phyloP scores from a whole-genome alignment of 1,140 invertebrate genomes.

The Drosophila obscura region DNA sequence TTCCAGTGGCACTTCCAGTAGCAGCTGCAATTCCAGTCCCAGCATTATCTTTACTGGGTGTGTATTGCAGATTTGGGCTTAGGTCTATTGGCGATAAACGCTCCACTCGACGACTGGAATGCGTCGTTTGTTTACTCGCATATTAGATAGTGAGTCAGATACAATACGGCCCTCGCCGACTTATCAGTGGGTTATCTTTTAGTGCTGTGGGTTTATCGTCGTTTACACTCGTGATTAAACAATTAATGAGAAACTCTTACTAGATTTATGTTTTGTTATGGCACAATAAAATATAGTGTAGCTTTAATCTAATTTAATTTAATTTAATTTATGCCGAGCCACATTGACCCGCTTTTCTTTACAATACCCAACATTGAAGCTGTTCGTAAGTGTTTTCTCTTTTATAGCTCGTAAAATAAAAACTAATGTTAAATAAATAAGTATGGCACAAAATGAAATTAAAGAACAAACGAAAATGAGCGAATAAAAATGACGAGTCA shows the following conservation, averaged over 20 bases:
- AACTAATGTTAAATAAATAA: slow-evolving; percentile 79
- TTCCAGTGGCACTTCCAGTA: slow-evolving; percentile 5
- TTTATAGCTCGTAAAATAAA: slow-evolving; percentile 69
- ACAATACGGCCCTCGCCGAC: background rate
- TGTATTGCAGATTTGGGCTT: slow-evolving; percentile 17
- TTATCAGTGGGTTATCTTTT: slow-evolving; percentile 50
- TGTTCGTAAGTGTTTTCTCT: slow-evolving; percentile 26
- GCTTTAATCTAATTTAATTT: slow-evolving; percentile 15
- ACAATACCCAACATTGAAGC: slow-evolving; percentile 1
- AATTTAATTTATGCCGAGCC: slow-evolving; percentile 23
- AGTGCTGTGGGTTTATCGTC: slow-evolving; percentile 23
- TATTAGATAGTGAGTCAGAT: slow-evolving; percentile 26
- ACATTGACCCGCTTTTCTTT: background rate
- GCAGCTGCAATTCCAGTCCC: no score
- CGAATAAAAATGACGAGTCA: background rate
- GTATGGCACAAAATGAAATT: slow-evolving; percentile 68
- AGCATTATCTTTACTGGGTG: slow-evolving; percentile 38
- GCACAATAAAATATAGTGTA: slow-evolving; percentile 11
- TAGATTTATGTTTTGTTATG: slow-evolving; percentile 31
- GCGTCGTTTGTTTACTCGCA: background rate
- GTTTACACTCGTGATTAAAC: slow-evolving; percentile 47
- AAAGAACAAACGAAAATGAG: slow-evolving; percentile 35
- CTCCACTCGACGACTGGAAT: slow-evolving; percentile 13
- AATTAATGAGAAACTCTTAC: slow-evolving; percentile 28
- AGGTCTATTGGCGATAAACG: slow-evolving; percentile 28